A percentile compares a stretch with the other conserved stretches of the same genome.
Evolutionary conservation across 1,140 invertebrate species (phyloP).

Genomic region (Drosophila cardini): DNA sequence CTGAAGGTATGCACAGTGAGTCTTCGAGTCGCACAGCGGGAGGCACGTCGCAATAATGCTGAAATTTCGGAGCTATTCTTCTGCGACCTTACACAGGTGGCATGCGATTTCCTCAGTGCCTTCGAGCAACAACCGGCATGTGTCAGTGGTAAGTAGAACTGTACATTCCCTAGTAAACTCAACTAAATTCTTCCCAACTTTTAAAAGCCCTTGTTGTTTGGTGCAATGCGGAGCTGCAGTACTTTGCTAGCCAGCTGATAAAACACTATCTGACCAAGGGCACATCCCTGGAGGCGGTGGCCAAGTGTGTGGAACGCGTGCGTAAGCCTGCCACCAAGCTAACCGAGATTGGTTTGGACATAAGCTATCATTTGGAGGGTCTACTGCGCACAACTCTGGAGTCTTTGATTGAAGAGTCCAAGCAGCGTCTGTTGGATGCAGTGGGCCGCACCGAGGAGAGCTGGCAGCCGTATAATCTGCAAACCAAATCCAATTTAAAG

Average conservation of each 20-base stretch:
- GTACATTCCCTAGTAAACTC: too few species aligned
- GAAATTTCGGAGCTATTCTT: conserved; percentile 84
- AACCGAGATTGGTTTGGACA: conserved; percentile 87
- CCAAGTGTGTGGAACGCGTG: conserved; percentile 93
- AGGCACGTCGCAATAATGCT: conserved; percentile 79
- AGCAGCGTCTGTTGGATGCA: conserved; percentile 87
- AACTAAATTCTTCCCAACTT: neutral
- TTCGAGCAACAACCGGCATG: conserved; percentile 80
- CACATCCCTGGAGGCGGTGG: conserved; percentile 91
- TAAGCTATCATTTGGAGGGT: conserved; percentile 93
- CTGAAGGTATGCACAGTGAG: conserved; percentile 76
- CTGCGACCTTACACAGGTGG: conserved; percentile 81
- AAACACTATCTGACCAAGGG: conserved; percentile 97
- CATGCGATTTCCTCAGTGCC: conserved; percentile 80
- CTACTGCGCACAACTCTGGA: conserved; percentile 89
- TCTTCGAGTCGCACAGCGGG: conserved; percentile 76
- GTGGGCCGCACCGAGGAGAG: conserved; percentile 90
- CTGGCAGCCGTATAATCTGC: conserved; percentile 90
- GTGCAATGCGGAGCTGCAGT: conserved; percentile 94
- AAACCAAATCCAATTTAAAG: conserved; percentile 86
- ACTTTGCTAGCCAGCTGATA: conserved; percentile 92
- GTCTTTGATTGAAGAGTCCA: conserved; percentile 78
- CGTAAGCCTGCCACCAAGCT: conserved; percentile 90
- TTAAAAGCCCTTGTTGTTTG: conserved; percentile 93
- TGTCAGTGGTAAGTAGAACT: conserved; percentile 70